These are phyloP conservation scores for Ormyrus pomaceus DNA, from an alignment of 2,888 invertebrate genomes.

Conservation along the genomic window DNA sequence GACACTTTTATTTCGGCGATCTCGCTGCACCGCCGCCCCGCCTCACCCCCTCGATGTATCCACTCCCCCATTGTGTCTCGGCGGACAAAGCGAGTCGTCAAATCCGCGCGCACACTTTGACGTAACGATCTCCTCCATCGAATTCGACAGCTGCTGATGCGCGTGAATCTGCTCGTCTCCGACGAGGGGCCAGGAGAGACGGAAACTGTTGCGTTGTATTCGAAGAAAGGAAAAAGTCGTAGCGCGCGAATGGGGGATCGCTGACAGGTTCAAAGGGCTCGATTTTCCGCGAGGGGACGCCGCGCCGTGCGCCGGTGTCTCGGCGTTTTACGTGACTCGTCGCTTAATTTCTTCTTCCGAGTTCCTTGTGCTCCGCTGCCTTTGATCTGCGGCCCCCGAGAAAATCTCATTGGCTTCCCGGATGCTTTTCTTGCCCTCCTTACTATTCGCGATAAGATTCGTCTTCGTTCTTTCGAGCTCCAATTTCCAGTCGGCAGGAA, in stretches of 20 bases:
- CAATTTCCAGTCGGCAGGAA: neutral
- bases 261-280: slow-evolving; percentile 46
- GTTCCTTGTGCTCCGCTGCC: slow-evolving; percentile 10
- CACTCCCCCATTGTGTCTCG: neutral
- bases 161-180: neutral
- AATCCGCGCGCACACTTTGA: neutral
- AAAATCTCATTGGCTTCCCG: slow-evolving; percentile 12
- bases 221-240: neutral
- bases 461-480: neutral
- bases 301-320: neutral
- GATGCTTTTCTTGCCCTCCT: neutral
- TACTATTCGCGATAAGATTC: neutral
- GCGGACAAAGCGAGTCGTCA: slow-evolving; percentile 29
- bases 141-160: slow-evolving; percentile 22
- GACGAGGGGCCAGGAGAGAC: neutral
- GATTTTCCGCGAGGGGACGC: slow-evolving; percentile 16
- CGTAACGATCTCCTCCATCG: neutral
- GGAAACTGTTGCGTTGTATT: slow-evolving; percentile 33
- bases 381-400: slow-evolving; percentile 12
- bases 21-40: neutral
- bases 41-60: neutral
- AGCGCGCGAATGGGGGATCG: neutral
- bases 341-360: slow-evolving; percentile 40
- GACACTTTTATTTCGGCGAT: slow-evolving; percentile 48
- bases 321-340: slow-evolving; percentile 40